Base-by-base conservation (phyloP, 2,113 vertebrate genomes). In the Zingel zingel region DNA sequence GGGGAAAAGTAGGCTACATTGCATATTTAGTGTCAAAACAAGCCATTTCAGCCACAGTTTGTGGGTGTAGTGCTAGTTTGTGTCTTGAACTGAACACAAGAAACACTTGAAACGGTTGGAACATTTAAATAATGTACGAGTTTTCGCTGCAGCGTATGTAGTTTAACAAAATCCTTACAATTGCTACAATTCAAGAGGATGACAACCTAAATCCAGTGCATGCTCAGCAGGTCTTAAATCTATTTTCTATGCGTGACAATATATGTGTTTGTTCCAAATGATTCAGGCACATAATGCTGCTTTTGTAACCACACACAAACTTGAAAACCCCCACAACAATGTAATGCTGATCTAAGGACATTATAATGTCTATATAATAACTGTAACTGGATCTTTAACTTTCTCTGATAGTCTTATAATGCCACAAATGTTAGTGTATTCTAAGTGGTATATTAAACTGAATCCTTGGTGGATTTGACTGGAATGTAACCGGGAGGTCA, bases 1-100 rank as follows among this genome's bases (percentile, higher is more conserved):
- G 56, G 27, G 5, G 56, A 4, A 6, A 79, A 85, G 67, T 86
- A 83, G 87, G 91, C 84, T 87, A 9, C 39, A 59, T 78, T 90
- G 82, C 87, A 90, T 89, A 81, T 89, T 87, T 84, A 83, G 90
- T 86, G 57, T 30, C 45, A 84, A 83, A 88, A 79, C 80, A 77
- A 70, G 76, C 14, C 72, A 39, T 76, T 74, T 30, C 39, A 81
- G 77, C 43, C 47, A 33, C 19, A 57, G 80, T 61, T 78, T 83
- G 61, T 73, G 11, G 54, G 59, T 50, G 67, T 8, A 10, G 25
- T 58, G 64, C 65, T 43, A 7, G 63, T 82, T 76, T 39, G 43
- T 14, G 48, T 36, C 70, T 81, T 83, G 53, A 84, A 76, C 68
- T 59, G 39, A 88, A 48, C 67, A 51, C 53, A 74, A 71, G n/a